Evolutionary conservation across 2,888 invertebrate genomes (phyloP).

Genomic region (Orthonevra nobilis): DNA sequence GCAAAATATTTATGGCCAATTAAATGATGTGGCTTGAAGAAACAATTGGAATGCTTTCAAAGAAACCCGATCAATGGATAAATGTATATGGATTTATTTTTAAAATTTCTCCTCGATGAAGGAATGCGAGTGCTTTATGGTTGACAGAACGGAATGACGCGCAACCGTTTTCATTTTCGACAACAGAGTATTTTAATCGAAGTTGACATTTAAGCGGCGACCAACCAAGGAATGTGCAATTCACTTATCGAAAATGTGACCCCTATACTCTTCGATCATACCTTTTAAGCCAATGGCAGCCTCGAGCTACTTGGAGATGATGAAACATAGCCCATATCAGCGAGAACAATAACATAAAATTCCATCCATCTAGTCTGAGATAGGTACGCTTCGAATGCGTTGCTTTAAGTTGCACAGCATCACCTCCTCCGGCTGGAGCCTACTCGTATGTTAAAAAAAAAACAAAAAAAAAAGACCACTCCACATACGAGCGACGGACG

Average conservation of each 20-base stretch:
- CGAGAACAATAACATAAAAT: conserved; percentile 59
- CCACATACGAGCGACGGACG: conserved; percentile 59
- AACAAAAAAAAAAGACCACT: conserved; percentile 17
- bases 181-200: background rate
- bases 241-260: background rate
- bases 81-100: too few relatives aligned
- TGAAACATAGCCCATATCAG: conserved; percentile 48
- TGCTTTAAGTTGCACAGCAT: background rate
- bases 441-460: conserved; percentile 50
- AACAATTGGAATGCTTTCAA: conserved; percentile 42
- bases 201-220: background rate
- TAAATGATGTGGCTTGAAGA: conserved; percentile 28
- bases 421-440: background rate
- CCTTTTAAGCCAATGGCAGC: too few relatives aligned
- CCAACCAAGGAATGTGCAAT: too few relatives aligned
- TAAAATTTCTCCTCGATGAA: conserved; percentile 38
- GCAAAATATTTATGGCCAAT: conserved; percentile 40
- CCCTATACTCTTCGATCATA: background rate
- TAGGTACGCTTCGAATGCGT: conserved; percentile 1
- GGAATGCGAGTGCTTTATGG: conserved; percentile 14
- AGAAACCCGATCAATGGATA: conserved; percentile 42
- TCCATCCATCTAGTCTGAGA: conserved; percentile 53
- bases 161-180: too few relatives aligned
- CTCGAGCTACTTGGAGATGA: background rate
- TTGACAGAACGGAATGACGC: background rate